Evolutionary conservation across 2,888 invertebrate species (phyloP), one percentile per base, ranked within the genome.

Genomic region (Rotaria sp.): DNA sequence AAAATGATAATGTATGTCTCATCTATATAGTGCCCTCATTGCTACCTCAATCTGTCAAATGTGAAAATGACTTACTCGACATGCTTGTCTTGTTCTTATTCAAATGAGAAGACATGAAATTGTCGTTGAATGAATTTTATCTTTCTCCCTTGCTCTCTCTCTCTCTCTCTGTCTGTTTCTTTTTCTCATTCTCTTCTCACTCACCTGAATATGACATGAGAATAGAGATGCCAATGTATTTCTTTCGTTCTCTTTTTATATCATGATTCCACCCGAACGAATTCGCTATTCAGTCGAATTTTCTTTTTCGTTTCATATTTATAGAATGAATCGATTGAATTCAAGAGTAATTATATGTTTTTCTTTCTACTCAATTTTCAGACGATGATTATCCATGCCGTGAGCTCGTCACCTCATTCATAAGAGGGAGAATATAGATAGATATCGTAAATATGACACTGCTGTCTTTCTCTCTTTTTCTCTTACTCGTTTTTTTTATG

Each of bases 371-470:
- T 67, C 67, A 35, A 18, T 67, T 67, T 67, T 35, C 67, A 67
- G 67, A 67, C 35, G 67, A 35, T 67, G 67, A 67, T 67, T 67
- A 67, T 67, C 67, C 67, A 67, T 67, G 67, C 67, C n/a, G 67
- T 67, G 67, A 67, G 67, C 67, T 67, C 35, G 67, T 67, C 67
- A 67, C 67, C 67, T 67, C 67, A 67, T 67, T 67, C 67, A 67
- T 67, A 67, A 67, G 67, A 67, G 67, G 30, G 67, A 35, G 35
- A 67, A 30, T 67, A 15, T 35, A 67, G 67, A 67, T 67, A 67
- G 67, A 67, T 67, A 67, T 67, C 67, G 67, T 67, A 67, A 67
- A 67, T 67, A 67, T 67, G 67, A 67, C 67, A 67, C 67, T 67
- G 67, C 57, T 57, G 57, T 57, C 57, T 57, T 57, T 57, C 11